Conservation (phyloP, 2,113 vertebrate species). For the Salvelinus sp. region DNA sequence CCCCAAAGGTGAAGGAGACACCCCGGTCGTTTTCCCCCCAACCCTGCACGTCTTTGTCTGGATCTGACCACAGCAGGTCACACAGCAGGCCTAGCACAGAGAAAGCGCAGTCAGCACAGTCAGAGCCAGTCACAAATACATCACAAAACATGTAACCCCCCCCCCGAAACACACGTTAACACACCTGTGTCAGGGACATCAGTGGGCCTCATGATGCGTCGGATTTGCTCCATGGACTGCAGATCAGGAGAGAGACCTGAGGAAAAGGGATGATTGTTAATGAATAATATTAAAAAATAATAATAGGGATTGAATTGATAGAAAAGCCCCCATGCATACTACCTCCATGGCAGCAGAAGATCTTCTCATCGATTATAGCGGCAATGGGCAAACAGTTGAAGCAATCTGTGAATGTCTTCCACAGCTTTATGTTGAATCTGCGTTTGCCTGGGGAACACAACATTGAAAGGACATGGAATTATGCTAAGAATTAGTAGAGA, state of each 20-base stretch:
- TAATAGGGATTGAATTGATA: not conserved
- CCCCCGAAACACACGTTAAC: not conserved
- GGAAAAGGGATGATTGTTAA: not conserved
- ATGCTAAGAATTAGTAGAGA: not conserved
- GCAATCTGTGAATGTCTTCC: slow-evolving; percentile 97
- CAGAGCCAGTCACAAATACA: not conserved
- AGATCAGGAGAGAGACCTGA: slow-evolving; percentile 92
- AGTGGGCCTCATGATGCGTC: slow-evolving; percentile 95
- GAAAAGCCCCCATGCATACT: slow-evolving; percentile 62
- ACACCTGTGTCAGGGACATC: slow-evolving; percentile 94
- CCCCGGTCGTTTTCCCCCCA: slow-evolving; percentile 96
- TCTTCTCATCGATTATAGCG: slow-evolving; percentile 95
- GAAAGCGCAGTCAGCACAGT: not conserved
- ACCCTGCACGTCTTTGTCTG: slow-evolving; percentile 93
- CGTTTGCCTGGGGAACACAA: slow-evolving; percentile 81
- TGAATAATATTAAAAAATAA: not conserved
- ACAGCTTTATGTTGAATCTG: slow-evolving; percentile 94
- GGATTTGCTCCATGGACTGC: slow-evolving; percentile 94
- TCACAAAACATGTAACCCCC: not conserved
- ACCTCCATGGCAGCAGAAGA: slow-evolving; percentile 98
- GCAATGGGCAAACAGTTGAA: slow-evolving; percentile 96
- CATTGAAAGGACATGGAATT: not conserved
- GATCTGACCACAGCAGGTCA: slow-evolving; percentile 93
- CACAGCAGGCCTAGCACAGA: slow-evolving; percentile 84
- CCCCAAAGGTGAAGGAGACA: slow-evolving; percentile 93